Percentiles rank a stretch among this genome's conserved stretches.
phyloP scores from a whole-genome alignment of 1,140 invertebrate species.

The Platorchestia sp. region DNA sequence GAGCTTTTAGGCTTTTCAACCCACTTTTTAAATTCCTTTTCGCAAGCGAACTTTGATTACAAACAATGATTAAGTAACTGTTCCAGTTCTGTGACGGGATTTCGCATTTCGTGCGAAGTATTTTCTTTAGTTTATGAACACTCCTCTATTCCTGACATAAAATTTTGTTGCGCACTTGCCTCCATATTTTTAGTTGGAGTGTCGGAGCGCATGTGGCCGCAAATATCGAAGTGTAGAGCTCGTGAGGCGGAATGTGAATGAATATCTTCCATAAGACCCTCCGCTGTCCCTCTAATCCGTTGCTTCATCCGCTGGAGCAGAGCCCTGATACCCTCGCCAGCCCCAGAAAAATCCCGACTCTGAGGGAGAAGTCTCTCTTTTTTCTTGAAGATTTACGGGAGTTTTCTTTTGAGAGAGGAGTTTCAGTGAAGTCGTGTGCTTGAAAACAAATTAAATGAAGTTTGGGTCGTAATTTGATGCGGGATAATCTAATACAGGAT shows the following conservation, averaged over 20 bases:
- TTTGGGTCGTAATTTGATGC: conserved; percentile 4
- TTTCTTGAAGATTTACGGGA: not conserved
- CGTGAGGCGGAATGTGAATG: not conserved
- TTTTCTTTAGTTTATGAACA: not conserved
- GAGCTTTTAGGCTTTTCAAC: no score
- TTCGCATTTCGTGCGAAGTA: not conserved
- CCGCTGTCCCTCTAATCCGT: not conserved
- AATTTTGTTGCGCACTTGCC: not conserved
- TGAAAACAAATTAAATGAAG: conserved; percentile 43
- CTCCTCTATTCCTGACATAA: not conserved
- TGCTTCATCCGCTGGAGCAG: not conserved
- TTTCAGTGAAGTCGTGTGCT: conserved; percentile 4
- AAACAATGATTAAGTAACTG: no score
- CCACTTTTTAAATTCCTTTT: no score
- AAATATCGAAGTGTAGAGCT: not conserved
- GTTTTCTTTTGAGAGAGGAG: conserved; percentile 22
- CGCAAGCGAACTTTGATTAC: no score
- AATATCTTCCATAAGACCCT: not conserved
- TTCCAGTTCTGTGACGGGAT: not conserved
- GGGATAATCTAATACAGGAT: not conserved
- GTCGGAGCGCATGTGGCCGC: not conserved
- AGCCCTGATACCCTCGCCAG: not conserved
- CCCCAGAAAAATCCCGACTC: not conserved
- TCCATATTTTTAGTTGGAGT: not conserved
- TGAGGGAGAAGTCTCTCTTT: not conserved